Conservation (phyloP, 2,888 invertebrate genomes). For the Cybosia mesomella region DNA sequence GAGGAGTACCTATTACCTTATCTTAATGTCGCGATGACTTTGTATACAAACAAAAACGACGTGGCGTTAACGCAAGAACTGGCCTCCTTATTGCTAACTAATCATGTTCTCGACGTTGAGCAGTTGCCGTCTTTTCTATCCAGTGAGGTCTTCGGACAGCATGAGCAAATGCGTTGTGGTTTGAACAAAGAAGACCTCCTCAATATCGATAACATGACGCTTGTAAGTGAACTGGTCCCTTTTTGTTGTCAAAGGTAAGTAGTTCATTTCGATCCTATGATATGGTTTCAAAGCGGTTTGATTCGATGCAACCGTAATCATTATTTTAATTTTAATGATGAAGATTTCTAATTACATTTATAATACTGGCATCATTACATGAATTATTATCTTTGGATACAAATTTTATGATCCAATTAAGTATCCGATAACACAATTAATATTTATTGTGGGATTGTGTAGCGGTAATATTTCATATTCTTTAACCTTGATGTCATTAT, state of each 20-base stretch:
- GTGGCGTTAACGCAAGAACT: neutral
- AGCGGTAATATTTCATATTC: neutral
- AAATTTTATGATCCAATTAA: conserved; percentile 45
- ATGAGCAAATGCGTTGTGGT: neutral
- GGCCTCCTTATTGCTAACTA: no score
- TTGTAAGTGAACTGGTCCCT: no score
- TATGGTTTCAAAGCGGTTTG: no score
- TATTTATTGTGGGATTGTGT: neutral
- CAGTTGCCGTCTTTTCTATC: neutral
- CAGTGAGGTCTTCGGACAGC: neutral
- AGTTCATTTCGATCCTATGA: no score
- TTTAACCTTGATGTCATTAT: neutral
- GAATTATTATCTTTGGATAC: neutral
- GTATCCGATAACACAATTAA: conserved; percentile 27
- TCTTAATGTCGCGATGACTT: conserved; percentile 1
- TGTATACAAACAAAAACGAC: neutral
- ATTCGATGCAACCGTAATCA: neutral
- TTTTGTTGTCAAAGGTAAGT: no score
- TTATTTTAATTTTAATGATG: neutral
- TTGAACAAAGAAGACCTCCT: no score
- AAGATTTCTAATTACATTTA: neutral
- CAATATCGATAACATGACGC: no score
- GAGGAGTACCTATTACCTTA: neutral
- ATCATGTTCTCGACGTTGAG: neutral
- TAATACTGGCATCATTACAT: neutral